Evolutionary conservation across 2,888 invertebrate species (phyloP), one percentile per base, ranked within the genome.

Genomic region (Amphiduros pacificus): DNA sequence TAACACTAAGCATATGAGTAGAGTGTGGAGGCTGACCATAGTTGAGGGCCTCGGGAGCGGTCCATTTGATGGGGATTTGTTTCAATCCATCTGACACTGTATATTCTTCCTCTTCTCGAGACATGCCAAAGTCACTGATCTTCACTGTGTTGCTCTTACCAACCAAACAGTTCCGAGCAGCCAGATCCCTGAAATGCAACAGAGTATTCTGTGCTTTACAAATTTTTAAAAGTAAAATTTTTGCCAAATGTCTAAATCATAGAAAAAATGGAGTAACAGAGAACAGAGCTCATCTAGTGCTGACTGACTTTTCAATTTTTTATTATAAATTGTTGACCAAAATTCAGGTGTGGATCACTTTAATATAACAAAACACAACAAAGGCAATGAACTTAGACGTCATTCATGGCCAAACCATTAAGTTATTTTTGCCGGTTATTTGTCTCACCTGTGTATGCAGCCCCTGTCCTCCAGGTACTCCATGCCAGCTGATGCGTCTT

Each of bases 111-210:
- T 96, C 96, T 82, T 96, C 95, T 29, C 96, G 85, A 0, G 95
- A 96, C 96, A 97, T 97, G 69, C 96, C 96, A 85, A 96, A 97
- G 85, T 97, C 96, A 0, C 96, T 95, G 77, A 97, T 97, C 86
- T 97, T 97, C 3, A 96, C 94, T 59, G 89, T 89, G 60, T 74
- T 75, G 74, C 91, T 90, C 73, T 92, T 90, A 65, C 89, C 90
- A 40, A 93, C 90, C 71, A 94, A 87, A 82, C 96, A 96, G 85
- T 96, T 97, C 73, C 96, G 86, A 0, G 96, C 96, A 0, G 96
- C 96, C 71, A 97, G 86, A 86, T 97, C 96, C 65, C 96, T 83
- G 72, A 2, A 71, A 69, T 41, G 27, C n/a, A n/a, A n/a, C n/a
- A n/a, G n/a, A n/a, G n/a, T n/a, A n/a, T n/a, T n/a, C n/a, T n/a